Base-by-base conservation (phyloP, 1,140 invertebrate genomes). In the Popillia japonica region DNA sequence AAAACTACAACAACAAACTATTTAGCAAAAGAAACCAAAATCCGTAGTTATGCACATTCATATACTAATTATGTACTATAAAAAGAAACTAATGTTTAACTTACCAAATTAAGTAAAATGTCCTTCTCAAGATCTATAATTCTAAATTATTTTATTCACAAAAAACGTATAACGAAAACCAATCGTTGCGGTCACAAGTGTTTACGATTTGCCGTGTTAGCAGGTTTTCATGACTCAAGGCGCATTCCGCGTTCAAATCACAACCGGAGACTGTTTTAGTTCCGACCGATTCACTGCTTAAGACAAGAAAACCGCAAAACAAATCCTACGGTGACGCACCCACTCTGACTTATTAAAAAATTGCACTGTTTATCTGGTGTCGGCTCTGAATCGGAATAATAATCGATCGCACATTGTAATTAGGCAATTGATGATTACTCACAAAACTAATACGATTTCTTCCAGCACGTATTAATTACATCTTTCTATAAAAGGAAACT, bases 161-260 rank as follows among this genome's bases (percentile, higher is more conserved):
- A 3, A n/a, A 55, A 55, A 55, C 48, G 48, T 17, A 55, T 14
- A 55, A 17, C 14, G 48, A 27, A 74, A 74, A 34, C 41, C 41
- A 27, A 42, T 40, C 14, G n/a, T 20, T 14, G 27, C 6, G 22
- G 61, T 68, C 41, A 41, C 72, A 74, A 40, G 14, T 40, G 41
- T 20, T 17, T 74, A 40, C 27, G 20, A 23, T 20, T 9, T 74
- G 40, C 78, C 80, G 80, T 81, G 81, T 81, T 81, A 80, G 78
- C 80, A 75, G 79, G 87, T 82, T 82, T 77, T 72, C 79, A 82
- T 82, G 75, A 80, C 79, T 81, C 75, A 61, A 77, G 78, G 64
- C 80, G 79, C 80, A 81, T 82, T 82, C 81, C 80, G 78, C 72
- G 78, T 20, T 75, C 74, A 61, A 72, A 40, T 42, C 55, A 72